Conservation (phyloP, 2,113 vertebrate genomes). For the Mesoclemmys tuberculata region DNA sequence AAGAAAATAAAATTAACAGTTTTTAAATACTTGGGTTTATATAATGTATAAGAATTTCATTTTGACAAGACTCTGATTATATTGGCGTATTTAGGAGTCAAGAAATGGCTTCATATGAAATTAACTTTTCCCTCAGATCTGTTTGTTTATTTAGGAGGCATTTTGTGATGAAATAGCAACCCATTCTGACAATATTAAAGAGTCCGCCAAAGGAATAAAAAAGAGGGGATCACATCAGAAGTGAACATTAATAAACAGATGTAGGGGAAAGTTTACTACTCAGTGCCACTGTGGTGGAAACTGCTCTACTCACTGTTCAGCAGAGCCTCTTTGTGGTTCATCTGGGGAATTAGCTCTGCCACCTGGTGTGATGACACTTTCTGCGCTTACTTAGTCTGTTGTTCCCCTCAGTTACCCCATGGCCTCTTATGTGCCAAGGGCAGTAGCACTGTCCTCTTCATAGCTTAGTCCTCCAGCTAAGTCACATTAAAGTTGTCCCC, state of each 20-base stretch:
- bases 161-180: slow-evolving; percentile 8
- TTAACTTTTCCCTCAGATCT: background rate
- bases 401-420: background rate
- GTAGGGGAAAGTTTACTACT: background rate
- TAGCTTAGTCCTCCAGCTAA: background rate
- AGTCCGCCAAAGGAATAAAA: background rate
- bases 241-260: background rate
- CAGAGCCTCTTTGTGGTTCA: background rate
- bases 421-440: background rate
- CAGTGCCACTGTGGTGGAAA: background rate
- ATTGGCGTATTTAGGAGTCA: background rate
- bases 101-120: background rate
- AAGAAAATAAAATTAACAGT: background rate
- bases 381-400: background rate
- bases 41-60: background rate
- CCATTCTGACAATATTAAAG: background rate
- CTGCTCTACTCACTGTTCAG: background rate
- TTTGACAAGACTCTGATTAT: background rate
- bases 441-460: background rate
- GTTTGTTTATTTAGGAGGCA: background rate
- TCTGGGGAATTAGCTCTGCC: background rate
- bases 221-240: background rate
- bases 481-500: background rate
- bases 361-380: background rate
- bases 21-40: background rate